Evolutionary conservation across 2,797 vertebrate species (phyloP), one percentile per base, ranked within the genome.

Genomic region (Malacoraja senta): DNA sequence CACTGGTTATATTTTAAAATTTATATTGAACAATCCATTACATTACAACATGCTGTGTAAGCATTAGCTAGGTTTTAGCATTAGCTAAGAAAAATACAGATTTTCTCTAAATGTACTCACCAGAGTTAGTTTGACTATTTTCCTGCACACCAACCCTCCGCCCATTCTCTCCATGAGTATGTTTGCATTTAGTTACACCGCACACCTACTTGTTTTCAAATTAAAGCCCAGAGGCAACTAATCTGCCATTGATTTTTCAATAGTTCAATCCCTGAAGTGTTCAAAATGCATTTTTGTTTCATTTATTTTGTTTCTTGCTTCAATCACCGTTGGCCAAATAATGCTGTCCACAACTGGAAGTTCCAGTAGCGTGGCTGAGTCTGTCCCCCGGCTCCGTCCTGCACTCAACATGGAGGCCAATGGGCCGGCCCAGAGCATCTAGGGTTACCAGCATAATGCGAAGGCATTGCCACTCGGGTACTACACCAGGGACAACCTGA

Each of bases 161-260:
- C 61, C 29, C 83, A 29, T 32, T 13, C 58, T 19, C 65, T 19
- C 61, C 61, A 88, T 29, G 61, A 32, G 84, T 68, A 35, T 19
- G 29, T 88, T 74, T 17, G 26, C 8, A n/a, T 86, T 19, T 63
- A 15, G 29, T 86, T 88, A 65, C 61, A 15, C 4, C 10, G 32
- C 2, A 58, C 24, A 61, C 9, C 44, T 35, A 35, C 32, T 78
- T 12, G 77, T 35, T 61, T 86, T 88, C 6, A 88, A 88, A 88
- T 88, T 65, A 68, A 88, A 65, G 61, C 7, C 84, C 21, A 65
- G n/a, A 32, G 61, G 61, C 15, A 88, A 65, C 6, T 88, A 88
- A 88, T 88, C 61, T 88, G 17, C n/a, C 61, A 88, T 65, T 86
- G 83, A 86, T 32, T 86, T 86, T 86, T 32, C 83, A 65, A 65